These are phyloP conservation scores for Brachylomia viminalis DNA, from an alignment of 2,888 invertebrate genomes.

Conservation along the genomic window DNA sequence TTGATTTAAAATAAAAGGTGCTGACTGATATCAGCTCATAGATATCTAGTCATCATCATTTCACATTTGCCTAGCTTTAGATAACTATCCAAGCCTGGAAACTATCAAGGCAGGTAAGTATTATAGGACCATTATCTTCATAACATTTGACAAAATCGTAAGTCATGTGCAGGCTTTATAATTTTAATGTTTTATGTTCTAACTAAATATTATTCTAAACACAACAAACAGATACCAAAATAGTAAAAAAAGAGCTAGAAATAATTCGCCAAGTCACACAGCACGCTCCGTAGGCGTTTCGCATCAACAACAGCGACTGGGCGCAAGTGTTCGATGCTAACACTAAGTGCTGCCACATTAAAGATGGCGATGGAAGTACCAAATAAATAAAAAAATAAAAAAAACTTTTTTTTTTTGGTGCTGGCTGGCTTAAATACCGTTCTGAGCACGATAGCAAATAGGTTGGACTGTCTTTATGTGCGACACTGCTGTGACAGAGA, in stretches of 20 bases:
- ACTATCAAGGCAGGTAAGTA: no score
- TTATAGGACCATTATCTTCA: not conserved
- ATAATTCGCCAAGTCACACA: slow-evolving; percentile 63
- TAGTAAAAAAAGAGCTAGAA: slow-evolving; percentile 25
- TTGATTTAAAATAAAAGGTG: not conserved
- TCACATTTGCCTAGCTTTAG: not conserved
- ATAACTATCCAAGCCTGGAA: no score
- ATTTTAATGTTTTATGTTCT: not conserved
- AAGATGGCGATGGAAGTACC: slow-evolving; percentile 10
- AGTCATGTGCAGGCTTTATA: not conserved
- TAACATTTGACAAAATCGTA: not conserved
- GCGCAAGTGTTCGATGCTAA: slow-evolving; percentile 44
- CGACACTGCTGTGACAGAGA: no score
- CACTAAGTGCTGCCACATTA: slow-evolving; percentile 43
- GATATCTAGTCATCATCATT: not conserved
- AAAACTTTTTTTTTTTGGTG: no score
- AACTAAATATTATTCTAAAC: slow-evolving; percentile 18
- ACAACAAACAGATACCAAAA: slow-evolving; percentile 25
- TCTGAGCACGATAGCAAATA: no score
- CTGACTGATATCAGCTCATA: not conserved
- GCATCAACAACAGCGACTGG: slow-evolving; percentile 68
- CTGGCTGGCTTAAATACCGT: no score
- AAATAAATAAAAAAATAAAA: no score
- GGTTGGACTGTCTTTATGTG: no score
- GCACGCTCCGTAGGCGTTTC: slow-evolving; percentile 70